These are phyloP conservation scores for Monochamus saltuarius DNA, from an alignment of 1,140 invertebrate species.

Conservation along the genomic window DNA sequence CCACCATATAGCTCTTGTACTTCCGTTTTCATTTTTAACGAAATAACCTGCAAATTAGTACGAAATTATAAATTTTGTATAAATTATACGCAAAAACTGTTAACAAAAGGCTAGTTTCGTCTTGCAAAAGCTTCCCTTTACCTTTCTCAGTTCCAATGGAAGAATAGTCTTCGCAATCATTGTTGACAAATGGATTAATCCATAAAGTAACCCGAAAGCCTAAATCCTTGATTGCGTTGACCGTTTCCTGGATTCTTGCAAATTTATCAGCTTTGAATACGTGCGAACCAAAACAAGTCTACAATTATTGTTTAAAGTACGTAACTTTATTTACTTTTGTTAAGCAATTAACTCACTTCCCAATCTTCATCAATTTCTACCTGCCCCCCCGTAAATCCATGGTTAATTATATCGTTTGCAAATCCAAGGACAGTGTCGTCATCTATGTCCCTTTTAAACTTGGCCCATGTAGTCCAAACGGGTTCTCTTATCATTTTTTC, in stretches of 20 bases:
- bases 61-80: not conserved
- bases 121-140: not conserved
- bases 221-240: slow-evolving; percentile 60
- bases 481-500: slow-evolving; percentile 72
- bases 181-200: slow-evolving; percentile 89
- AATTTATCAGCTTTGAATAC: slow-evolving; percentile 73
- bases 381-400: slow-evolving; percentile 77
- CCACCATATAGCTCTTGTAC: slow-evolving; percentile 77
- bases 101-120: not conserved
- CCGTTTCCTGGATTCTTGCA: slow-evolving; percentile 63
- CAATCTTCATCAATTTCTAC: slow-evolving; percentile 90
- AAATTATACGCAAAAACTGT: not conserved
- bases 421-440: slow-evolving; percentile 69
- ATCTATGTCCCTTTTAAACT: slow-evolving; percentile 71
- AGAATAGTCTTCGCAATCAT: slow-evolving; percentile 65
- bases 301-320: slow-evolving; percentile 9
- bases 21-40: slow-evolving; percentile 59
- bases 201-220: slow-evolving; percentile 79
- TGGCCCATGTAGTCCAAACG: slow-evolving; percentile 91
- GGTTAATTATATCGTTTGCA: slow-evolving; percentile 66
- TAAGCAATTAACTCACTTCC: slow-evolving; percentile 60
- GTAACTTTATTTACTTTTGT: no score
- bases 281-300: slow-evolving; percentile 76
- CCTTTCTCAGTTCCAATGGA: slow-evolving; percentile 57
- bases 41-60: slow-evolving; percentile 53